Evolutionary conservation across 2,888 invertebrate species (phyloP).

Genomic region (Drosophila hamatofila): DNA sequence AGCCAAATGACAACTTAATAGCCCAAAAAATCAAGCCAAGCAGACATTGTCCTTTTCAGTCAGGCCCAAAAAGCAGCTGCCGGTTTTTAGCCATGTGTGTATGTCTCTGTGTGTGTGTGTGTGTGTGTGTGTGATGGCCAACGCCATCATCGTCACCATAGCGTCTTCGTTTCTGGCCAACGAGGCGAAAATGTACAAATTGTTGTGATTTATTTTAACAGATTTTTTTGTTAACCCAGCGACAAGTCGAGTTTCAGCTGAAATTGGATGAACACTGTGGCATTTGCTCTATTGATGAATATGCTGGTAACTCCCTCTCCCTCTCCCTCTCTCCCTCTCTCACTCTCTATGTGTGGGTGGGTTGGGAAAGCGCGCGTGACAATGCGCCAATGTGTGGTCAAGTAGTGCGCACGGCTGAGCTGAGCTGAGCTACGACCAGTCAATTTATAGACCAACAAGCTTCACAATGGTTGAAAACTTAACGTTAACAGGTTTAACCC

Average conservation of each 20-base stretch:
- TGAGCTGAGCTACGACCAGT: conserved; percentile 57
- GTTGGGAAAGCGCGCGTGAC: conserved; percentile 61
- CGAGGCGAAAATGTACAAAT: conserved; percentile 81
- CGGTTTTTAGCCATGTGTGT: conserved; percentile 43
- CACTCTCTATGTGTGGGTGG: background rate
- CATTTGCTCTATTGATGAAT: conserved; percentile 76
- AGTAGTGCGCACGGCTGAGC: conserved; percentile 78
- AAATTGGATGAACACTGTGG: conserved; percentile 44
- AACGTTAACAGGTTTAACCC: conserved; percentile 78
- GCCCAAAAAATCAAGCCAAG: conserved; percentile 63
- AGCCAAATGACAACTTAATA: conserved; percentile 79
- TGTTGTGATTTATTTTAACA: conserved; percentile 81
- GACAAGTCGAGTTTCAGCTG: conserved; percentile 10
- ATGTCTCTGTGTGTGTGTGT: conserved; percentile 42
- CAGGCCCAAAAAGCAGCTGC: conserved; percentile 46
- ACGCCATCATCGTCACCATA: conserved; percentile 43
- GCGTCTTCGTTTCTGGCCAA: conserved; percentile 59
- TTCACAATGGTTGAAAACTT: conserved; percentile 62
- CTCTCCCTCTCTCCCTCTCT: background rate
- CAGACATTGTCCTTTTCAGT: conserved; percentile 66
- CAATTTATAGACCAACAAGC: conserved; percentile 70
- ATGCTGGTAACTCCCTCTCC: conserved; percentile 52
- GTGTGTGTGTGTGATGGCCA: conserved; percentile 14
- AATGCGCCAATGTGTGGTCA: conserved; percentile 79
- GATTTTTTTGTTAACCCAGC: conserved; percentile 72